phyloP scores from a whole-genome alignment of 1,140 invertebrate genomes.

The Grapholita molesta region DNA sequence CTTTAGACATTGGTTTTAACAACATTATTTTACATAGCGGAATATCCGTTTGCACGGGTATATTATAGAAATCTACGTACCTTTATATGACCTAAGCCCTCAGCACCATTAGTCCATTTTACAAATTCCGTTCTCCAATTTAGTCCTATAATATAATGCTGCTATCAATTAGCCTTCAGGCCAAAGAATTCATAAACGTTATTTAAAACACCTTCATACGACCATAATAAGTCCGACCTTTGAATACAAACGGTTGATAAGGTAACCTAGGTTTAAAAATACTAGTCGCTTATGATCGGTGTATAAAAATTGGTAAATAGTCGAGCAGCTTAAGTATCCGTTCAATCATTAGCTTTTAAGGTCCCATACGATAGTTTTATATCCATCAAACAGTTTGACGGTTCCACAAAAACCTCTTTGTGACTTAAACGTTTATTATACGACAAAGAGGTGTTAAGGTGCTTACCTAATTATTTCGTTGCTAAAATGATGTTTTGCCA shows the following conservation, averaged over 20 bases:
- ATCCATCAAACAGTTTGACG: background rate
- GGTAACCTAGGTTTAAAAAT: background rate
- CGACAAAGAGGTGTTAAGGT: background rate
- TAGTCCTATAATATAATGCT: background rate
- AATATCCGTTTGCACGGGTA: background rate
- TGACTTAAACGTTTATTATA: background rate
- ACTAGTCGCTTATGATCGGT: background rate
- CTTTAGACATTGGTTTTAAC: too few species aligned
- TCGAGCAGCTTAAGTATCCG: background rate
- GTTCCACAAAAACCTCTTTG: background rate
- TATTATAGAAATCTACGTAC: background rate
- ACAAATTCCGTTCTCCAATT: background rate
- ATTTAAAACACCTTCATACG: background rate
- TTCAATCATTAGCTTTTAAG: background rate
- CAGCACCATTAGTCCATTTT: background rate
- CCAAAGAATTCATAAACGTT: background rate
- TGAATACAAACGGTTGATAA: background rate
- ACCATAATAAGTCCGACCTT: background rate
- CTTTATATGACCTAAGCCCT: background rate
- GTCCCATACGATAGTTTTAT: background rate
- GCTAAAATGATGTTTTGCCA: background rate
- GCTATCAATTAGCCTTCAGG: background rate
- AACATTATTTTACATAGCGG: too few species aligned
- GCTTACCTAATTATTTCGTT: background rate
- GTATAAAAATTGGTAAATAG: background rate